Conservation (phyloP, 2,797 vertebrate genomes). For the Austrolebias charrua region DNA sequence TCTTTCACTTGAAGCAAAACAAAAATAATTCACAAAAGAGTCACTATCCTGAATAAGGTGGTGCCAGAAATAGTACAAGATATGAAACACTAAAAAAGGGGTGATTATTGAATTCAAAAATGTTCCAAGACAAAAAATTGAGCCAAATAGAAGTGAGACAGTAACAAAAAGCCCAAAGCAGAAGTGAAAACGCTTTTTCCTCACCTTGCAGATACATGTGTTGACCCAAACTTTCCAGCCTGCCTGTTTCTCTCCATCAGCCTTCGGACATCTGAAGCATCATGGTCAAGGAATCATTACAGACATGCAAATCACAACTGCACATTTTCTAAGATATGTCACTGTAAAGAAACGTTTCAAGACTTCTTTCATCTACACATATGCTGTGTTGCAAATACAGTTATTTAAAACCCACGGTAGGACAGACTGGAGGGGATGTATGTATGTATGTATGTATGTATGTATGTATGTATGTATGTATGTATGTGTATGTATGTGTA, state of each 20-base stretch:
- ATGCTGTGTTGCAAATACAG: neutral
- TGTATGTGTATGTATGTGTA: no score
- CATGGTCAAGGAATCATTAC: slow-evolving; percentile 53
- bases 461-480: no score
- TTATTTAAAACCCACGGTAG: neutral
- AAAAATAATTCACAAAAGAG: no score
- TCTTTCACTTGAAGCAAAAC: neutral
- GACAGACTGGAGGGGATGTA: neutral
- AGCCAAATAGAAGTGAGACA: neutral
- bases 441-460: no score
- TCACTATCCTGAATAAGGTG: neutral
- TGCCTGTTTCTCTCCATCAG: slow-evolving; percentile 84
- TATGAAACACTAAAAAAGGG: neutral
- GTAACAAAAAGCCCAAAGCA: neutral
- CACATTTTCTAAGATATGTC: no score
- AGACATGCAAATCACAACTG: no score
- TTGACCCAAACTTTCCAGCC: slow-evolving; percentile 81
- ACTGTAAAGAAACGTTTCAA: no score
- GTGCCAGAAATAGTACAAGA: neutral
- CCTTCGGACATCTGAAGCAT: slow-evolving; percentile 83
- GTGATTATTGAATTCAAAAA: neutral
- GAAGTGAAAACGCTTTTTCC: slow-evolving; percentile 22
- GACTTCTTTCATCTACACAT: neutral
- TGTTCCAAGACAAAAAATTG: no score
- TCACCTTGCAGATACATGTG: slow-evolving; percentile 87